These are phyloP conservation scores for Leptinotarsa juncta DNA, from an alignment of 2,888 invertebrate genomes.

Conservation along the genomic window DNA sequence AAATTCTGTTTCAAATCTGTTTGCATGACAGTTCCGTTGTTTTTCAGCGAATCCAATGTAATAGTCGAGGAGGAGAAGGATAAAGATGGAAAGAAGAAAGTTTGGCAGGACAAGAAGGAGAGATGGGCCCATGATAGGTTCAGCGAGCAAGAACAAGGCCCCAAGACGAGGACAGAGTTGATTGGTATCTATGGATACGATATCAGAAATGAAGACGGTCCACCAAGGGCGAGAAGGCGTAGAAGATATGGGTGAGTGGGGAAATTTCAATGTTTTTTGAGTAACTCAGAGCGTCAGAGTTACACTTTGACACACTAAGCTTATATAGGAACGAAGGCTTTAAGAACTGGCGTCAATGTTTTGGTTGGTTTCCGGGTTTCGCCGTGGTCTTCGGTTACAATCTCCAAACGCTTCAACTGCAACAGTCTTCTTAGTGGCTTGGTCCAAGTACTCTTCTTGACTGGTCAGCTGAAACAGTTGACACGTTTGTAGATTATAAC, in stretches of 20 bases:
- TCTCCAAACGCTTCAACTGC: too few relatives aligned
- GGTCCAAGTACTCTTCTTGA: too few relatives aligned
- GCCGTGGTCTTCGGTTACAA: too few relatives aligned
- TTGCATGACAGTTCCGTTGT: too few relatives aligned
- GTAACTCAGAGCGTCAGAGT: not conserved
- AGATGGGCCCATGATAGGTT: conserved; percentile 75
- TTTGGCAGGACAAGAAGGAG: conserved; percentile 65
- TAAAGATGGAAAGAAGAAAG: conserved; percentile 63
- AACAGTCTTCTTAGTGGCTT: too few relatives aligned
- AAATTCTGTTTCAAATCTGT: too few relatives aligned
- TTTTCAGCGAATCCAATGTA: conserved; percentile 47
- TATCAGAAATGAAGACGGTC: conserved; percentile 91
- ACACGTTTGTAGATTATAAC: too few relatives aligned
- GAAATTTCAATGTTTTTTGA: not conserved
- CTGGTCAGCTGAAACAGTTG: too few relatives aligned
- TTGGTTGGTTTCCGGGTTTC: too few relatives aligned
- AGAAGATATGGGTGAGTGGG: conserved; percentile 82
- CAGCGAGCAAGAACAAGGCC: conserved; percentile 83
- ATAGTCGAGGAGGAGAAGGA: conserved; percentile 61
- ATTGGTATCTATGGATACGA: conserved; percentile 93
- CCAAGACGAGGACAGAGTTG: conserved; percentile 87
- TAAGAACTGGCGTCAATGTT: too few relatives aligned
- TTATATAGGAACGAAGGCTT: too few relatives aligned
- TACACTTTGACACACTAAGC: too few relatives aligned
- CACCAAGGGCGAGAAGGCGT: conserved; percentile 87